Evolutionary conservation across 2,797 vertebrate species (phyloP).

Genomic region (Helarctos malayanus): DNA sequence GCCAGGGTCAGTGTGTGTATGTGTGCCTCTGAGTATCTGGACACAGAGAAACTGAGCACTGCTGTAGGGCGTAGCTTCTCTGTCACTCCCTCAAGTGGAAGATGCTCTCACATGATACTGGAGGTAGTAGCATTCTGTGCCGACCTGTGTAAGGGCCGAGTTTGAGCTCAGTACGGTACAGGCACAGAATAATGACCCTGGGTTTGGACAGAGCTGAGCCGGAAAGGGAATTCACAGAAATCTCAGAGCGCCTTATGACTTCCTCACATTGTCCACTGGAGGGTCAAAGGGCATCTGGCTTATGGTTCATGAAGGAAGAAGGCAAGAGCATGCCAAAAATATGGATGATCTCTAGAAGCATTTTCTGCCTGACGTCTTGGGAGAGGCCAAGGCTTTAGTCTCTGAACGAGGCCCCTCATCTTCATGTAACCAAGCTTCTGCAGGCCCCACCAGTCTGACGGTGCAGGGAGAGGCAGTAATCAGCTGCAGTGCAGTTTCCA

Average conservation of each 20-base stretch:
- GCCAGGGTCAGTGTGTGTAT: too few species aligned
- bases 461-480: neutral
- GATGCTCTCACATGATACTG: neutral
- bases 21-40: neutral
- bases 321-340: accelerated
- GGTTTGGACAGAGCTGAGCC: neutral
- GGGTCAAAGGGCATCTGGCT: neutral
- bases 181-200: neutral
- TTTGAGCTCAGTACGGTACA: neutral
- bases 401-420: neutral
- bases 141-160: neutral
- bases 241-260: neutral
- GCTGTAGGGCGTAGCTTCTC: neutral
- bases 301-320: neutral
- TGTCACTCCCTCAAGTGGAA: neutral
- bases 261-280: neutral
- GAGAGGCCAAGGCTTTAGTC: neutral
- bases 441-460: neutral
- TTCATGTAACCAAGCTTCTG: neutral
- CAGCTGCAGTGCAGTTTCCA: too few species aligned
- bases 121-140: neutral
- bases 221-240: neutral
- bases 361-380: neutral
- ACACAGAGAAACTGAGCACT: neutral
- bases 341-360: neutral